Base-by-base conservation (phyloP, 2,797 vertebrate genomes). In the Cygnus olor region DNA sequence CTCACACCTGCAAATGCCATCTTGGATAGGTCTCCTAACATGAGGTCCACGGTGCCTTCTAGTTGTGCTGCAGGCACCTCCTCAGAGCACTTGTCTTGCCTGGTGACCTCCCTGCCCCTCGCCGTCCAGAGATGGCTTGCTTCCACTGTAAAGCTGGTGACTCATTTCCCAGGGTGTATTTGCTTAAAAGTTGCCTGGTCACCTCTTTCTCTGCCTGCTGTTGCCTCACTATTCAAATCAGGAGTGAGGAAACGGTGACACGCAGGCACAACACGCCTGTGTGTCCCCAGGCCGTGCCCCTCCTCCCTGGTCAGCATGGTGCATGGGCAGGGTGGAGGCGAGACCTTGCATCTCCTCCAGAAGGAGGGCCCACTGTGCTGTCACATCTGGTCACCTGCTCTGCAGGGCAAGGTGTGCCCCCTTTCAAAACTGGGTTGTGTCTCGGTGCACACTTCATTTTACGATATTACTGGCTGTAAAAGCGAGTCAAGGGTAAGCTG, bases 261-360 rank as follows among this genome's bases (percentile, higher is more conserved):
- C 3, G 1, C 14, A 4, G 47, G 68, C 47, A 36, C 57, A 21
- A 11, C 0, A 5, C 47, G 36, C 0, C 0, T 42, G 60, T 21
- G 16, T 80, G 71, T 57, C 63, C 68, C 45, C 47, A 44, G 66
- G 54, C 34, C 0, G 0, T 2, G 10, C 25, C 57, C 4, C 11
- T 8, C 0, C 20, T 28, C 22, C 3, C 11, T 47, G 51, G 68
- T 42, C 74, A 85, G 69, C 28, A 34, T 10, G 45, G 66, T 54
- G 20, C 36, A n/a, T 11, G 47, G 54, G 25, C 36, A 70, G 27
- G 32, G 17, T 28, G 12, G 36, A 49, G 36, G 22, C 44, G 27
- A 44, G 19, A 34, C 30, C 28, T 16, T 44, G 49, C 32, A 28
- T 32, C 25, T 63, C 76, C 56, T 42, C 53, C 22, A n/a, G 30